Conservation (phyloP, 2,888 invertebrate species). For the Gastracanthus pulcherrimus region DNA sequence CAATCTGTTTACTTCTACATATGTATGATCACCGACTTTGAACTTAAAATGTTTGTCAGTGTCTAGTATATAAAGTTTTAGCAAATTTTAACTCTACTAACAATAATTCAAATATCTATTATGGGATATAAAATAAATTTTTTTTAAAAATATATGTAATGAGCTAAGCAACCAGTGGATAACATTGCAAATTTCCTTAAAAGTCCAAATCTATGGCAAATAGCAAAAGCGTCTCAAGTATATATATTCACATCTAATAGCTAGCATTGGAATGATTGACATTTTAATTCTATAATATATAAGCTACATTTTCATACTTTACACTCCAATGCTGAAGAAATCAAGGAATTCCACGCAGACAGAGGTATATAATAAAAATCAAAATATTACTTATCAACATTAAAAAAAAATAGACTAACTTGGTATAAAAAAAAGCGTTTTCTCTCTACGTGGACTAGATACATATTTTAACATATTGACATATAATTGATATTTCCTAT, state of each 20-base stretch:
- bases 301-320: background rate
- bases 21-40: background rate
- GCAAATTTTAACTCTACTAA: conserved; percentile 8
- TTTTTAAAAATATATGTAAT: background rate
- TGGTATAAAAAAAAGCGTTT: background rate
- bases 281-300: background rate
- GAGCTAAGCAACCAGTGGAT: conserved; percentile 51
- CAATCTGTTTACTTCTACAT: conserved; percentile 31
- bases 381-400: background rate
- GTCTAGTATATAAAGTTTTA: background rate
- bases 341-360: conserved; percentile 48
- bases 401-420: background rate
- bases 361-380: background rate
- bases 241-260: conserved; percentile 39
- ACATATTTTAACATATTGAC: conserved; percentile 39
- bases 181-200: conserved; percentile 34
- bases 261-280: conserved; percentile 46
- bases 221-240: conserved; percentile 54
- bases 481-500: conserved; percentile 46
- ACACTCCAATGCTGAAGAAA: conserved; percentile 44
- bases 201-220: conserved; percentile 40
- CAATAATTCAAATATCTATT: conserved; percentile 20
- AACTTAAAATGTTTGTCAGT: background rate
- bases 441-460: conserved; percentile 46
- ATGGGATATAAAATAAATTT: conserved; percentile 5